Base-by-base conservation (phyloP, 2,113 vertebrate species). In the Rhabdomys dilectus region DNA sequence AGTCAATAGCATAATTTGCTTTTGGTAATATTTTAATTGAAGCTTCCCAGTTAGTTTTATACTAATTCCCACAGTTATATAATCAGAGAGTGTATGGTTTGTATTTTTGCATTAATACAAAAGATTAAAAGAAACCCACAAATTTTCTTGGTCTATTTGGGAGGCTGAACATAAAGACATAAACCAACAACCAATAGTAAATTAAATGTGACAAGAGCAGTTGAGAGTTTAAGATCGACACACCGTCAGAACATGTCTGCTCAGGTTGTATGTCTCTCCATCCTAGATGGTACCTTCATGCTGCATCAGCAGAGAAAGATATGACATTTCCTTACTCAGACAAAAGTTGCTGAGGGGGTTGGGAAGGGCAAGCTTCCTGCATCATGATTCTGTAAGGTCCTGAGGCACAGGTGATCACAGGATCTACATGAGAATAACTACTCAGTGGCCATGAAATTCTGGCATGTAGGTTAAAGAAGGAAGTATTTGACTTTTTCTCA, bases 341-440 rank as follows among this genome's bases (percentile, higher is more conserved):
- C 4, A 51, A 60, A 84, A 39, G 34, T 2, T 9, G 31, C 5
- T 11, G 19, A 53, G 82, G 24, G 5, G 2, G 17, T 5, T 60
- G 5, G 22, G 10, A 60, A 22, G 3, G 8, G 2, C 5, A 6
- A 31, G 31, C 4, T 12, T 22, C 5, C 5, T 58, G 16, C 12
- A 13, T 12, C 0, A 24, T 73, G 39, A 15, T 10, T 31, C 15
- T 64, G 1, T 70, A 64, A 48, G 5, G 36, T 87, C 29, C 7
- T 31, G 3, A 64, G 68, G 3, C 21, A 10, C 19, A 51, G 39
- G 0, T 60, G 19, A 51, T 81, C 48, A 24, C 19, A 51, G 39
- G 39, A 3, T 24, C 15, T 7, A 15, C 6, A 4, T 70, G 16
- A 70, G 58, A 85, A 62, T 72, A 42, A 10, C 12, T 70, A 58